Percentiles rank a stretch among this genome's conserved stretches.
phyloP scores from a whole-genome alignment of 1,140 invertebrate genomes.

The Potamilus streckersoni region DNA sequence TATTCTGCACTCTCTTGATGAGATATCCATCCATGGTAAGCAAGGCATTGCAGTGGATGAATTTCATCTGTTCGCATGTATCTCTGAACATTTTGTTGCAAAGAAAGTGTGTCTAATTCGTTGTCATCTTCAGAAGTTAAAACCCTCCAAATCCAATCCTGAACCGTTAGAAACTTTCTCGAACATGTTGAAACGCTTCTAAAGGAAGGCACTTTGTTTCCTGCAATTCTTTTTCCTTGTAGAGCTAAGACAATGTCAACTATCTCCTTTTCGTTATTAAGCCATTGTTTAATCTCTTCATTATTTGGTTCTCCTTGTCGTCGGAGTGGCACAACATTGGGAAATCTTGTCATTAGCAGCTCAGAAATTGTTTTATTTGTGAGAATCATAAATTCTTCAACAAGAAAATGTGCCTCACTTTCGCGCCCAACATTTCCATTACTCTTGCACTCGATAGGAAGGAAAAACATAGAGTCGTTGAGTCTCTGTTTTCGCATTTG shows the following conservation, averaged over 20 bases:
- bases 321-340: conserved; percentile 33
- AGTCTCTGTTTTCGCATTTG: conserved; percentile 33
- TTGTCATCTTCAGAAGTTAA: conserved; percentile 21
- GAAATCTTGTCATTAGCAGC: conserved; percentile 30
- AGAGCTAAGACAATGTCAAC: conserved; percentile 32
- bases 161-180: conserved; percentile 15
- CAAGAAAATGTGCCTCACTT: conserved; percentile 46
- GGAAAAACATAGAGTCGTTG: conserved; percentile 19
- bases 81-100: conserved; percentile 77
- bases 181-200: conserved; percentile 5
- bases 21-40: conserved; percentile 70
- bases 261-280: conserved; percentile 27
- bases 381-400: conserved; percentile 55
- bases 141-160: conserved; percentile 23
- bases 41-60: conserved; percentile 89
- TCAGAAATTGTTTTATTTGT: conserved; percentile 40
- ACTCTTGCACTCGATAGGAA: conserved; percentile 25
- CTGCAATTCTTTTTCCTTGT: conserved; percentile 22
- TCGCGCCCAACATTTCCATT: conserved; percentile 21
- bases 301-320: conserved; percentile 37
- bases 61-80: conserved; percentile 87
- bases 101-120: conserved; percentile 84
- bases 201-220: background rate
- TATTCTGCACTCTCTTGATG: conserved; percentile 29
- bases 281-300: conserved; percentile 33